Percentiles rank a stretch among this genome's conserved stretches.
Conservation (phyloP, 2,797 vertebrate genomes). For the Sphenodon punctatus region DNA sequence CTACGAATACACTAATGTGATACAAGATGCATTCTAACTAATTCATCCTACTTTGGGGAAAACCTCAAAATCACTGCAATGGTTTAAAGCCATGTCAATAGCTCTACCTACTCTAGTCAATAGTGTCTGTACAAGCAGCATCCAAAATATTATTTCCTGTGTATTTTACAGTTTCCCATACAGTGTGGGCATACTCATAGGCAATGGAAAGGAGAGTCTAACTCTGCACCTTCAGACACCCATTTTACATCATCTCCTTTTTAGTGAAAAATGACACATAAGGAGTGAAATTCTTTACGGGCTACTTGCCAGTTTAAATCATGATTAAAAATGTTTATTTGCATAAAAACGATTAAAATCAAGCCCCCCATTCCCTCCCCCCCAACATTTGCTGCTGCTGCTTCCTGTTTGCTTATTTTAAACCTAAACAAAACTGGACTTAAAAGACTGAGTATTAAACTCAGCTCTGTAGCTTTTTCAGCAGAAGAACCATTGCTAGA, state of each 20-base stretch:
- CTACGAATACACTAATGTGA: background rate
- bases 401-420: too few species aligned
- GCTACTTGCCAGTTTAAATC: too few species aligned
- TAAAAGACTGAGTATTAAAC: too few species aligned
- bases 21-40: fast-evolving
- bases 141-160: fast-evolving
- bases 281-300: background rate
- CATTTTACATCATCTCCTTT: background rate
- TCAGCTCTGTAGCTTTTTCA: too few species aligned
- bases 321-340: too few species aligned
- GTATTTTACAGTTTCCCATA: background rate
- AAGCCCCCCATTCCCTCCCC: too few species aligned
- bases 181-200: background rate
- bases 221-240: background rate
- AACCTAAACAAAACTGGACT: too few species aligned
- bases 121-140: background rate
- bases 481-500: too few species aligned
- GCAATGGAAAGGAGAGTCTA: background rate
- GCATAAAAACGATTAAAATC: too few species aligned
- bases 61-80: background rate
- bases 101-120: background rate
- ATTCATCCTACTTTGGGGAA: background rate
- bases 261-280: background rate
- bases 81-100: background rate
- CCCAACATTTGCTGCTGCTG: too few species aligned